Conservation (phyloP, 1,140 invertebrate species). For the Bombyx mandarina region DNA sequence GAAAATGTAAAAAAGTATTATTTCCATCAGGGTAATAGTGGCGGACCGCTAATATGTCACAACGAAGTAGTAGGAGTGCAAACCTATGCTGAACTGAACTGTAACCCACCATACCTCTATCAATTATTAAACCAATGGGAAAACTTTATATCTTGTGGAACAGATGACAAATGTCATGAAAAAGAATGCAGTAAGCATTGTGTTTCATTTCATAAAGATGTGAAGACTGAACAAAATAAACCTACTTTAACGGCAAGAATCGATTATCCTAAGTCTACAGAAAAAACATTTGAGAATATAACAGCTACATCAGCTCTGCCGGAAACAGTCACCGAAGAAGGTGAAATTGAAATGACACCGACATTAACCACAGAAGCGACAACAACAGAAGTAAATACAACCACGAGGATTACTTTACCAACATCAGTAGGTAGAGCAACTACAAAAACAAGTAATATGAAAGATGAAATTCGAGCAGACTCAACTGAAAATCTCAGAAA, state of each 20-base stretch:
- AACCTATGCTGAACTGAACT: slow-evolving; percentile 44
- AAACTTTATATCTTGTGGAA: slow-evolving; percentile 41
- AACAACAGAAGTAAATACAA: slow-evolving; percentile 3
- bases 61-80: slow-evolving; percentile 38
- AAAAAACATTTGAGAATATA: not conserved
- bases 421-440: slow-evolving; percentile 1
- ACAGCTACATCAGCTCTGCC: not conserved
- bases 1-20: not conserved
- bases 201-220: slow-evolving; percentile 35
- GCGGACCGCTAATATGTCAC: slow-evolving; percentile 54
- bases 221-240: slow-evolving; percentile 3
- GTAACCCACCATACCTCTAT: slow-evolving; percentile 44
- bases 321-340: not conserved
- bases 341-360: not conserved
- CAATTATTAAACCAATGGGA: slow-evolving; percentile 41
- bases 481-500: slow-evolving; percentile 20
- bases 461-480: slow-evolving; percentile 1
- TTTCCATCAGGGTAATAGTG: slow-evolving; percentile 42
- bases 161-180: slow-evolving; percentile 31
- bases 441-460: slow-evolving; percentile 1
- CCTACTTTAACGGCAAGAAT: not conserved
- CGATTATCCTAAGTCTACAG: not conserved
- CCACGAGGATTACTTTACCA: not conserved
- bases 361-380: not conserved
- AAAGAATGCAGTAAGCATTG: slow-evolving; percentile 34